phyloP scores from a whole-genome alignment of 2,113 vertebrate species.

The Apodemus sylvaticus region DNA sequence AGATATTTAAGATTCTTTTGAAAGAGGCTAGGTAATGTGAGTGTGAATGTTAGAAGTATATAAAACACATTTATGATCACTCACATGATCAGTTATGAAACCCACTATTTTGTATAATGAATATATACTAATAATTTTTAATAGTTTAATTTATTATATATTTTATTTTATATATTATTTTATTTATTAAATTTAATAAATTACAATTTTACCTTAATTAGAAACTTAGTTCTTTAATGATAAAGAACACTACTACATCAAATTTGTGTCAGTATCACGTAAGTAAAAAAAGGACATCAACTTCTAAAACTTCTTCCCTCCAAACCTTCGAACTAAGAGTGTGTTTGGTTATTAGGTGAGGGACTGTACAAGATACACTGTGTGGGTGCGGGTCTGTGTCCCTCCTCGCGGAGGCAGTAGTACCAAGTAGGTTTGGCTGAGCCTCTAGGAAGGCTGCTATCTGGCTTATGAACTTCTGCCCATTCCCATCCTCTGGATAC shows the following conservation, averaged over 20 bases:
- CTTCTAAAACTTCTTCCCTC: background rate
- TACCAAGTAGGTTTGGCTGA: background rate
- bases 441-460: background rate
- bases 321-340: background rate
- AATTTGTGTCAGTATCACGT: background rate
- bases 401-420: background rate
- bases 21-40: background rate
- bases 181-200: background rate
- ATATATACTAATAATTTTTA: background rate
- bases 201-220: slow-evolving; percentile 13
- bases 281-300: slow-evolving; percentile 30
- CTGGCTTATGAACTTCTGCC: background rate
- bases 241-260: background rate
- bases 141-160: background rate
- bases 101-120: background rate
- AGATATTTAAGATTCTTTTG: background rate
- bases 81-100: background rate
- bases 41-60: background rate
- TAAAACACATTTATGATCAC: background rate
- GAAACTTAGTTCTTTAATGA: background rate
- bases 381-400: background rate
- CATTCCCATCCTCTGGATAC: background rate
- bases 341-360: background rate
- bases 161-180: no score
- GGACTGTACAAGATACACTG: background rate